phyloP scores from a whole-genome alignment of 2,797 vertebrate species.

The Notamacropus eugenii region DNA sequence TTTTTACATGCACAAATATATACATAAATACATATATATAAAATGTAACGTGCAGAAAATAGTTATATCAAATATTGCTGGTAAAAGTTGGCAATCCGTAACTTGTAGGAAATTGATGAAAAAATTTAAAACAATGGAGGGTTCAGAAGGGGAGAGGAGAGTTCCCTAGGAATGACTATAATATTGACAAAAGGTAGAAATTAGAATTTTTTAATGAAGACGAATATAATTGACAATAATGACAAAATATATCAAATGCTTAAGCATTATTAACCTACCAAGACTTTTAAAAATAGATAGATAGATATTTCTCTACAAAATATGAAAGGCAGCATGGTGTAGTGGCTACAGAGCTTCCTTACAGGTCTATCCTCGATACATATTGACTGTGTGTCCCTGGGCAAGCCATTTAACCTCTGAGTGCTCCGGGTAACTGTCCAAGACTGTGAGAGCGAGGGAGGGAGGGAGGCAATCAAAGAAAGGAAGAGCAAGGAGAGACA shows the following conservation, averaged over 20 bases:
- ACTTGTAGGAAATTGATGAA: background rate
- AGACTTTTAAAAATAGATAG: background rate
- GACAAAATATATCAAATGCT: background rate
- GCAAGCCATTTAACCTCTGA: too few relatives aligned
- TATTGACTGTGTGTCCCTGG: too few relatives aligned
- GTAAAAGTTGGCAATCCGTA: background rate
- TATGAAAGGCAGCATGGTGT: background rate
- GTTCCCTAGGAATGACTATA: too few relatives aligned
- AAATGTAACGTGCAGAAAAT: too few relatives aligned
- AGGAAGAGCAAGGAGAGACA: background rate
- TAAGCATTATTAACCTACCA: background rate
- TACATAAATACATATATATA: too few relatives aligned
- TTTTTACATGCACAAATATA: too few relatives aligned
- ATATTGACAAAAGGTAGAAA: background rate
- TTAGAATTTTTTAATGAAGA: background rate
- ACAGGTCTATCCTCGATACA: too few relatives aligned
- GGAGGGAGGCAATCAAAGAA: background rate
- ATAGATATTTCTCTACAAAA: too few relatives aligned
- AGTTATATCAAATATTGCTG: too few relatives aligned
- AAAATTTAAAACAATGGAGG: background rate
- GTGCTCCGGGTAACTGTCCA: too few relatives aligned
- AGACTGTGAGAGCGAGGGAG: too few relatives aligned
- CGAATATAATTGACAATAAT: background rate
- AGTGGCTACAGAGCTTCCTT: background rate
- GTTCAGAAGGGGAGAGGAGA: background rate